Conservation (phyloP, 2,113 vertebrate genomes). For the Megaptera novaeangliae region DNA sequence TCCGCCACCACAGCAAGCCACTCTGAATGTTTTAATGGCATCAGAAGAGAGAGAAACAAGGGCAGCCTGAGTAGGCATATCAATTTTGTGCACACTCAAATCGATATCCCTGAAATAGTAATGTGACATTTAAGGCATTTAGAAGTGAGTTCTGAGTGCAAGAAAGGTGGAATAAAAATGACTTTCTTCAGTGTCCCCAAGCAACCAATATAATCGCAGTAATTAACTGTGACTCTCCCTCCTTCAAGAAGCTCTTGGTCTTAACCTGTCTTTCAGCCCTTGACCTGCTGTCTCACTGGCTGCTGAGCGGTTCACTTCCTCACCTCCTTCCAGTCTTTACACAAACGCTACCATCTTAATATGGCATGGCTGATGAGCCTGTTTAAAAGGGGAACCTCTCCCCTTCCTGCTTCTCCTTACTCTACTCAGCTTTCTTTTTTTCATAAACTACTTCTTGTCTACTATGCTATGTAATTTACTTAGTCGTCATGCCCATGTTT, state of each 20-base stretch:
- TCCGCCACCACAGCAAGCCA: background rate
- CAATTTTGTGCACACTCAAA: background rate
- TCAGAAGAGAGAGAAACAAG: background rate
- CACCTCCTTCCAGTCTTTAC: background rate
- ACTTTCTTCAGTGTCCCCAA: background rate
- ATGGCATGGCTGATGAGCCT: background rate
- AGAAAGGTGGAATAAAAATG: background rate
- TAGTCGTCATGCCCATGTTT: background rate
- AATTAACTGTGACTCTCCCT: background rate
- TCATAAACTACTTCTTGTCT: background rate
- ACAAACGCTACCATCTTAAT: background rate
- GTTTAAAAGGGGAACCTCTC: background rate
- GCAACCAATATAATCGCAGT: background rate
- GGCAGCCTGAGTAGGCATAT: background rate
- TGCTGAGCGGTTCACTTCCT: background rate
- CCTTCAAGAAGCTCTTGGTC: background rate
- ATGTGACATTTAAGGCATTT: background rate
- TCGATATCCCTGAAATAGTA: background rate
- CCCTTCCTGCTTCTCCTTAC: background rate
- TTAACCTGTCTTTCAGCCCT: background rate
- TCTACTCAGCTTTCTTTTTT: background rate
- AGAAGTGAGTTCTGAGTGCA: background rate
- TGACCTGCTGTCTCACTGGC: background rate
- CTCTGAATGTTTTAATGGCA: background rate
- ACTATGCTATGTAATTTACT: background rate